Evolutionary conservation across 2,797 vertebrate genomes (phyloP).

Genomic region (Chromobotia macracanthus): DNA sequence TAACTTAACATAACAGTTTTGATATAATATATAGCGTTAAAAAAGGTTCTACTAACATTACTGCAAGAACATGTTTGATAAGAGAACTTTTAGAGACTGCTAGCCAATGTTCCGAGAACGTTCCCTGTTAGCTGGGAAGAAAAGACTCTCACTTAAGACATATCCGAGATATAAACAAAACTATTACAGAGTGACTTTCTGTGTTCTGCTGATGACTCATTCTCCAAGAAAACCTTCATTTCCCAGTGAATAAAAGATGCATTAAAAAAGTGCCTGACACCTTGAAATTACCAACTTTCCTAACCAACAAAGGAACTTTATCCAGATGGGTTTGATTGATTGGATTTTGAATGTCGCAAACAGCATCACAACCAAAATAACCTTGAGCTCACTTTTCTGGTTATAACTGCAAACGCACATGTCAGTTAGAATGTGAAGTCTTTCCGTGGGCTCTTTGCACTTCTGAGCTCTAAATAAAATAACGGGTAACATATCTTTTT

Average conservation of each 20-base stretch:
- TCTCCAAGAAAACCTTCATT: constrained; percentile 24
- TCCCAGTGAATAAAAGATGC: constrained; percentile 29
- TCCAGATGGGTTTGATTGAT: constrained; percentile 12
- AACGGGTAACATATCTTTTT: background rate
- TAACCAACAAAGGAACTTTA: constrained; percentile 24
- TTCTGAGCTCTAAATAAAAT: background rate
- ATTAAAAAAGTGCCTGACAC: constrained; percentile 16
- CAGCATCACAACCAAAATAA: background rate
- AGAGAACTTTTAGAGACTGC: no score
- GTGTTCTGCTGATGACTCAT: background rate
- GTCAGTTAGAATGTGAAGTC: constrained; percentile 12
- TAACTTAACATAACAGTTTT: no score
- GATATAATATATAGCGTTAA: no score
- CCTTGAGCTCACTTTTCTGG: constrained; percentile 11
- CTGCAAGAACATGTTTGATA: no score
- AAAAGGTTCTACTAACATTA: no score
- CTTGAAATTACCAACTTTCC: constrained; percentile 23
- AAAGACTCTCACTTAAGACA: background rate
- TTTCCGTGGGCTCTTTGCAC: background rate
- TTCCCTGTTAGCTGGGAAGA: no score
- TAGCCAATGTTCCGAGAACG: no score
- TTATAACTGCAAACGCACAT: background rate
- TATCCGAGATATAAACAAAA: constrained; percentile 34
- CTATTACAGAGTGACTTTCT: constrained; percentile 8
- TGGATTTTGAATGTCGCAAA: constrained; percentile 32